Conservation (phyloP, 2,888 invertebrate species). For the Drosophila neoperkinsi region DNA sequence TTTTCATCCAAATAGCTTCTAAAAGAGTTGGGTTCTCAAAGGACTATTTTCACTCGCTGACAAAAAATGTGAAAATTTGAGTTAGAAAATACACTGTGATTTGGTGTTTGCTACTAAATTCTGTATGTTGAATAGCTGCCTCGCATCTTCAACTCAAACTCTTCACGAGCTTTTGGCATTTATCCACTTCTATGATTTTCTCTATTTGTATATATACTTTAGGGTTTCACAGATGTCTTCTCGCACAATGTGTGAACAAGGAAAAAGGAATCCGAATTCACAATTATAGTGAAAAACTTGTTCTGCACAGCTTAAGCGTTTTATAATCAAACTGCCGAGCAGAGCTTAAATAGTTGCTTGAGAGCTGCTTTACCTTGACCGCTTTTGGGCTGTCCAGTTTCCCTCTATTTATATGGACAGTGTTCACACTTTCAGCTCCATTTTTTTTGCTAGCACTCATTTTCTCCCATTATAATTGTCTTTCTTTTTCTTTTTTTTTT, state of each 20-base stretch:
- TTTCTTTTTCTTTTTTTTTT: slow-evolving; percentile 27
- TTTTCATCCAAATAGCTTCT: neutral
- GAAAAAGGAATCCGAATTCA: neutral
- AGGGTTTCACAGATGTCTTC: neutral
- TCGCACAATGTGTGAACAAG: neutral
- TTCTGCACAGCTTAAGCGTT: neutral
- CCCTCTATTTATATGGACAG: slow-evolving; percentile 9
- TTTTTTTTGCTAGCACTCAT: neutral
- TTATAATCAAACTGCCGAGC: slow-evolving; percentile 22
- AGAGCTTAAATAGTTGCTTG: slow-evolving; percentile 10
- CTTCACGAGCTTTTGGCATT: neutral
- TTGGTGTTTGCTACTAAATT: fast-evolving
- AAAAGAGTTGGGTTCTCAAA: neutral
- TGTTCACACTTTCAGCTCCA: slow-evolving; percentile 31
- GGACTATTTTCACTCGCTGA: too few relatives aligned
- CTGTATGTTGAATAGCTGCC: neutral
- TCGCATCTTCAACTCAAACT: neutral
- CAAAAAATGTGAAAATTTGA: too few relatives aligned
- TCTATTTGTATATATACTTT: neutral
- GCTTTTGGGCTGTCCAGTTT: neutral
- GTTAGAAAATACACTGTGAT: neutral
- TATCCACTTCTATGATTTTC: too few relatives aligned
- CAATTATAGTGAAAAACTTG: neutral
- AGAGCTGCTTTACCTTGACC: slow-evolving; percentile 16
- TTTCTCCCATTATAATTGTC: slow-evolving; percentile 56